Evolutionary conservation across 1,140 invertebrate genomes (phyloP), one percentile per base, ranked within the genome.

Genomic region (Sycophila sp.): DNA sequence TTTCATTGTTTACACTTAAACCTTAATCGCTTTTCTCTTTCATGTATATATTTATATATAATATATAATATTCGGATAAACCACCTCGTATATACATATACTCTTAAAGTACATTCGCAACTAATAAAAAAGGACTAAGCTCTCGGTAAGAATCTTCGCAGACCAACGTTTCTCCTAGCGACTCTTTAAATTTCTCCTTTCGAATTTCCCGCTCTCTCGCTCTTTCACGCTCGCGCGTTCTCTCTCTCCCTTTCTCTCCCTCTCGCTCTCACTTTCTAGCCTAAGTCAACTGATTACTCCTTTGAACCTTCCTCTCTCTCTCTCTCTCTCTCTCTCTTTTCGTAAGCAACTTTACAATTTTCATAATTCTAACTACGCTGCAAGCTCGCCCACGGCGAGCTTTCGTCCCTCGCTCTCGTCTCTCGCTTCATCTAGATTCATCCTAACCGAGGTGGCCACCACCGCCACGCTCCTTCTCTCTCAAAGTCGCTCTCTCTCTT

Each of bases 111-210:
- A 77, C 68, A 74, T 76, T 76, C 70, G 80, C 80, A 81, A 79
- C 75, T 80, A 83, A 80, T 82, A 81, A 77, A 80, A 78, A 83
- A 81, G 78, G 76, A 77, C 76, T 83, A 84, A 83, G 76, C 81
- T 83, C 77, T 81, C 74, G 66, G 67, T 80, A 78, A 81, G 77
- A 81, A 80, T 80, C 59, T 76, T 70, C 62, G 60, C 69, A 69
- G 62, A 70, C 69, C 67, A 60, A 60, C 34, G 24, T 45, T 63
- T 56, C n/a, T 63, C 32, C 17, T 36, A 55, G 45, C 42, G 28
- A 53, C 26, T 34, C 34, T 45, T 59, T 38, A 45, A 42, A 45
- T 42, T 24, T 28, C 26, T 67, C 32, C 32, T 13, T n/a, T 32
- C 32, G 13, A 28, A 2, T 62, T 34, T 36, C 45, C 30, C n/a